Conservation (phyloP, 2,888 invertebrate genomes). For the Drosophila mercatorum region DNA sequence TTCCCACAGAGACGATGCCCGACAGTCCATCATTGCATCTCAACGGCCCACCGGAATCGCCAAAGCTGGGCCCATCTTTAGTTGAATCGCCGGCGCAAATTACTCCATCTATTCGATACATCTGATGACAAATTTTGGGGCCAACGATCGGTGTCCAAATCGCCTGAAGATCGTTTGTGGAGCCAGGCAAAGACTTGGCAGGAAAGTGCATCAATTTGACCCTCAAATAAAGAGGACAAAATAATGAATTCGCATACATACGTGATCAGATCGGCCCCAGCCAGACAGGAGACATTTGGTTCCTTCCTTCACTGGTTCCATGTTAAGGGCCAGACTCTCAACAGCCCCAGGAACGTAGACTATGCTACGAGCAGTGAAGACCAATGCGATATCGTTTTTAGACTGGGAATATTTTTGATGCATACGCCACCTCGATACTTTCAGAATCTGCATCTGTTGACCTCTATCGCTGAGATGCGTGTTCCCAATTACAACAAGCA, state of each 20-base stretch:
- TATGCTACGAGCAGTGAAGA: neutral
- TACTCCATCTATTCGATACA: neutral
- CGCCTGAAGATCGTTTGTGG: neutral
- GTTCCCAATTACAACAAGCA: neutral
- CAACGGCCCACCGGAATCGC: neutral
- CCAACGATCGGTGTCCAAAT: neutral
- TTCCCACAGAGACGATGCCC: neutral
- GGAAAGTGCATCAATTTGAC: neutral
- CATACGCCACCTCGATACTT: neutral
- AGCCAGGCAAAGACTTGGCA: rapidly evolving
- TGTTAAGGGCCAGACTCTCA: neutral
- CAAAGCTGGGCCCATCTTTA: neutral
- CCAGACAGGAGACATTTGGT: neutral
- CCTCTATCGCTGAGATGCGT: rapidly evolving
- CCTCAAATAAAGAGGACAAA: neutral
- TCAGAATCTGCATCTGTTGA: neutral
- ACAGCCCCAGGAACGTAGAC: neutral
- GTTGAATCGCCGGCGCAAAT: neutral
- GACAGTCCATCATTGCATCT: neutral
- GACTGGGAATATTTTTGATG: rapidly evolving
- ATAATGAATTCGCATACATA: neutral
- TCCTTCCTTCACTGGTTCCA: too few relatives aligned
- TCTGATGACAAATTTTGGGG: rapidly evolving
- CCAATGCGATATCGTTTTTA: neutral
- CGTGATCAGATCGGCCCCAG: neutral